Evolutionary conservation across 2,113 vertebrate species (phyloP).

Genomic region (Crotalus horridus): DNA sequence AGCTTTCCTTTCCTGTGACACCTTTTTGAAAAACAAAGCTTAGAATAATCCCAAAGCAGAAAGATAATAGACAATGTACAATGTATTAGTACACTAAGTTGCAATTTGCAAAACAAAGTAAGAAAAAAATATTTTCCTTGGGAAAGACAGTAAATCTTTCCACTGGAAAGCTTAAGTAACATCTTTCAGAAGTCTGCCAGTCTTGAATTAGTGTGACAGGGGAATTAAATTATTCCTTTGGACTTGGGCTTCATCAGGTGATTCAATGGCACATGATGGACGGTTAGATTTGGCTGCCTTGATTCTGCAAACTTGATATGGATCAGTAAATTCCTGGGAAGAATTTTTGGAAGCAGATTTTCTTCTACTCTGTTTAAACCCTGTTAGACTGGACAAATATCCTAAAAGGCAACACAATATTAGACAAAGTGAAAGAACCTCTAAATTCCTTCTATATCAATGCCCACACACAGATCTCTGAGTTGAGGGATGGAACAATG

Average conservation of each 20-base stretch:
- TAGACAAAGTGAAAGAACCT: neutral
- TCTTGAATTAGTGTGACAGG: neutral
- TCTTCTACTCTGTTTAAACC: neutral
- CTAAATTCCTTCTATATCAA: neutral
- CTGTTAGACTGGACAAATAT: neutral
- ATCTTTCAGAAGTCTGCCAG: neutral
- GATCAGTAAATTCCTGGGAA: conserved; percentile 7
- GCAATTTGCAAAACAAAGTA: neutral
- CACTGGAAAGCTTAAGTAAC: neutral
- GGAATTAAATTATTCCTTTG: neutral
- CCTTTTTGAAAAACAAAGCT: neutral
- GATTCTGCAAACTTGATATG: neutral
- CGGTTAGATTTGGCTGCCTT: conserved; percentile 20
- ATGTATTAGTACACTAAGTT: neutral
- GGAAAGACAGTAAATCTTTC: neutral
- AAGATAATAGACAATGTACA: neutral
- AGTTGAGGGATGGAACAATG: rapidly evolving
- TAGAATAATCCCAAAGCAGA: neutral
- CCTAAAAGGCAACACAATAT: rapidly evolving
- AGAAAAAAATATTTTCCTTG: neutral
- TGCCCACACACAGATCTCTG: rapidly evolving
- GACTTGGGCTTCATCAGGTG: conserved; percentile 8
- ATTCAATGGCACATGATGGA: neutral
- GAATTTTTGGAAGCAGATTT: conserved; percentile 2
- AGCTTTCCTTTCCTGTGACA: neutral